Conservation (phyloP, 2,888 invertebrate species). For the Baccha elongata region DNA sequence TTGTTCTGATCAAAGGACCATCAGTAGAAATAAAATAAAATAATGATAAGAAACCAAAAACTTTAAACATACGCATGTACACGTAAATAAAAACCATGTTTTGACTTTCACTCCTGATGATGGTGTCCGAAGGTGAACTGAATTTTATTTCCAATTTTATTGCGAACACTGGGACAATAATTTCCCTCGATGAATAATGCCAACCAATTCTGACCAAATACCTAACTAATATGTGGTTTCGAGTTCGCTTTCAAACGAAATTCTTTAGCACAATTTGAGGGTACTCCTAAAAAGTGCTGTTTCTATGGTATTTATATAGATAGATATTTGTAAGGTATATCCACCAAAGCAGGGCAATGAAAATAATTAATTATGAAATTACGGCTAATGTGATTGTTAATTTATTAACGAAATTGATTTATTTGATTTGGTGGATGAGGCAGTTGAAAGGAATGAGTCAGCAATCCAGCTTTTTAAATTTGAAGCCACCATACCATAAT, state of each 20-base stretch:
- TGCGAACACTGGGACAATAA: conserved; percentile 18
- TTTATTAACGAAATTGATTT: conserved; percentile 81
- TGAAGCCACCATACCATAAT: conserved; percentile 18
- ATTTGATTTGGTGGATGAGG: conserved; percentile 75
- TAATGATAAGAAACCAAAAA: background rate
- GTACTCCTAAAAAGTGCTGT: background rate
- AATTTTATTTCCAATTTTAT: conserved; percentile 23
- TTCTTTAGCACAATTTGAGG: background rate
- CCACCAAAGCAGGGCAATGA: conserved; percentile 46
- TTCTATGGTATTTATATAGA: background rate
- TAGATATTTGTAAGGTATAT: background rate
- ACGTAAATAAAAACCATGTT: background rate
- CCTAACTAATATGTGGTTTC: conserved; percentile 31
- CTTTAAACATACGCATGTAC: no score
- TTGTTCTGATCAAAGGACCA: no score
- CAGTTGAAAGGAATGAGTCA: background rate
- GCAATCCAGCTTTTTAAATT: background rate
- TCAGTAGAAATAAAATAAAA: background rate
- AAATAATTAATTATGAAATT: conserved; percentile 80
- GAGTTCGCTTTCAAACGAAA: background rate
- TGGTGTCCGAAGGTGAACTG: background rate
- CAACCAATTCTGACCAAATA: conserved; percentile 1
- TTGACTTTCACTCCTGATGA: background rate
- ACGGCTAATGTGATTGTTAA: conserved; percentile 76
- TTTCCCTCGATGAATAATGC: conserved; percentile 12